These are phyloP conservation scores for Pelecanus crispus DNA, from an alignment of 2,113 vertebrate genomes.

Conservation along the genomic window DNA sequence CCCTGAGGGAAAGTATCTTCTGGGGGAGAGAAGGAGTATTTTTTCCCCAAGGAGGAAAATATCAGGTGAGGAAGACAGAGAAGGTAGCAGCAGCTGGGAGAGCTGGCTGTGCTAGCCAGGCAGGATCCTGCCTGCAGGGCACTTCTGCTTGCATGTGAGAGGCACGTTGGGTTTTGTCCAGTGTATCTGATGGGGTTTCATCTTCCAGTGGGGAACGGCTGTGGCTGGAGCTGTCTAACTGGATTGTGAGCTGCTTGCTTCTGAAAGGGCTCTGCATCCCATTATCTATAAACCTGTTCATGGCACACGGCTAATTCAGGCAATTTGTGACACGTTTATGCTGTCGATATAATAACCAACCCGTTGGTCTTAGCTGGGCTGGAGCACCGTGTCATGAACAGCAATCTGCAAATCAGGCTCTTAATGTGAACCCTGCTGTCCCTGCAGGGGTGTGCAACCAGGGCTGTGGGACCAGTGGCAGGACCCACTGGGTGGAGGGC, in stretches of 20 bases:
- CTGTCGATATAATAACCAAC: not conserved
- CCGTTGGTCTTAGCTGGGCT: not conserved
- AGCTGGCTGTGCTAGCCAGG: not conserved
- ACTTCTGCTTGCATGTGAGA: not conserved
- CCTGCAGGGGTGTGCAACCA: fast-evolving
- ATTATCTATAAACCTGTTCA: slow-evolving; percentile 51
- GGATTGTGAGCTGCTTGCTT: not conserved
- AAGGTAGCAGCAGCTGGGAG: not conserved
- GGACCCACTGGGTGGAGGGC: fast-evolving
- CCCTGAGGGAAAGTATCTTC: not conserved
- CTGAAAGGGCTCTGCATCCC: slow-evolving; percentile 34
- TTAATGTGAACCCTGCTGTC: fast-evolving
- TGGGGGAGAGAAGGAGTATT: not conserved
- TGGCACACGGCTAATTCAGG: slow-evolving; percentile 35
- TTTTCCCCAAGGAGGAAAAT: not conserved
- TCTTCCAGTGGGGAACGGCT: not conserved
- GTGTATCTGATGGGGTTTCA: not conserved
- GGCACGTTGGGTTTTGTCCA: not conserved
- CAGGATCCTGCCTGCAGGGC: not conserved
- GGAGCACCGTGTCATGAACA: not conserved
- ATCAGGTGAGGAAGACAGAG: not conserved
- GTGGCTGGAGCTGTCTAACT: not conserved
- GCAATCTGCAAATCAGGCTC: not conserved
- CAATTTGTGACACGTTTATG: slow-evolving; percentile 31
- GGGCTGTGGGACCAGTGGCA: fast-evolving